Evolutionary conservation across 2,797 vertebrate genomes (phyloP), one percentile per base, ranked within the genome.

Genomic region (Ispidina lecontei): DNA sequence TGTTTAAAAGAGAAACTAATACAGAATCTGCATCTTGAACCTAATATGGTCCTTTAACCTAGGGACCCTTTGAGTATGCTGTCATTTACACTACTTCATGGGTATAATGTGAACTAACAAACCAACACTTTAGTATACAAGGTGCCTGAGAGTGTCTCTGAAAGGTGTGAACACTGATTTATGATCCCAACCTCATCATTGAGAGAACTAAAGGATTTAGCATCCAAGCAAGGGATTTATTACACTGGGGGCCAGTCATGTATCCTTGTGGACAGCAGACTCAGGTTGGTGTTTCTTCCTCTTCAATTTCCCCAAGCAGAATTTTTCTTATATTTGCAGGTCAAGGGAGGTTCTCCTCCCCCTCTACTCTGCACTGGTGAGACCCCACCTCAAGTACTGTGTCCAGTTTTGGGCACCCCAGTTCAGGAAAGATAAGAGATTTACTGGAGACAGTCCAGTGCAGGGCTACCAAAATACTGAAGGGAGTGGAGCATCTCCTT

Each of bases 11-110:
- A 60, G 65, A 39, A 73, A 8, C 8, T 47, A 55, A 37, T 35
- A 13, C 19, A 82, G 44, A 73, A 67, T 58, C 22, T 84, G 4
- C 12, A 20, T 31, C 39, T 43, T 72, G 23, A 55, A 26, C 70
- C 10, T 35, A 76, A 52, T 54, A 28, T 3, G 54, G 12, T 26
- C 12, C 18, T 20, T 10, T 82, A 0, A 0, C 7, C 9, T 21
- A 21, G 5, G 18, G 12, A 7, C 46, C 28, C 33, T 47, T 13
- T 0, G 0, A 43, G 18, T 26, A 26, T 14, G 7, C 25, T 81
- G n/a, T 72, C 26, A 28, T 56, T 71, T 75, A 35, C 5, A 39
- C 58, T 59, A 28, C 33, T 22, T 90, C 43, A 4, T 46, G 23
- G 26, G 7, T 49, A 19, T 56, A 33, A 37, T 28, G n/a, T 22